A percentile compares a stretch with the other conserved stretches of the same genome.
Conservation (phyloP, 2,113 vertebrate species). For the Ceyx cyanopectus region DNA sequence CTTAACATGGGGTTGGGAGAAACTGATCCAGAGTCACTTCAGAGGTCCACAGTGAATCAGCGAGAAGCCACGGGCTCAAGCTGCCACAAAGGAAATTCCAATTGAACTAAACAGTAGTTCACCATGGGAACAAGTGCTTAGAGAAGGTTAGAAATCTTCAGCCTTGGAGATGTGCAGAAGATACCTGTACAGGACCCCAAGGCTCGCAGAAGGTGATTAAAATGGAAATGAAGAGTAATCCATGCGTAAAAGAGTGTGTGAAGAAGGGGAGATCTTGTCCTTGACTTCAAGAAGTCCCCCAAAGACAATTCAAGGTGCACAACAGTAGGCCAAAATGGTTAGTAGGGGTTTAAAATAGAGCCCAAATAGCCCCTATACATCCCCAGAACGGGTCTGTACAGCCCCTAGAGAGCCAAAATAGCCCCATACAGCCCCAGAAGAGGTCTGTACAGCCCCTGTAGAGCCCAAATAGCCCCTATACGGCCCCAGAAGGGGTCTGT, state of each 20-base stretch:
- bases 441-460: too few species aligned
- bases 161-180: neutral
- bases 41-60: neutral
- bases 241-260: accelerated
- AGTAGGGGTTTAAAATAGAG: neutral
- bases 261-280: neutral
- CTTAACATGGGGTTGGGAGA: neutral
- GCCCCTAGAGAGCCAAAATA: too few species aligned
- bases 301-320: neutral
- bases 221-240: neutral
- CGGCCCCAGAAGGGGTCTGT: too few species aligned
- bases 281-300: neutral
- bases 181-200: neutral
- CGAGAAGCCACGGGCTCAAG: neutral
- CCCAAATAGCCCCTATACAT: too few species aligned
- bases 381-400: too few species aligned
- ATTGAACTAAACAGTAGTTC: neutral
- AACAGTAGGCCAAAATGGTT: neutral
- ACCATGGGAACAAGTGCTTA: neutral
- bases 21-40: neutral
- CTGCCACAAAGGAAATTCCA: neutral
- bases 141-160: neutral
- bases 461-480: too few species aligned
- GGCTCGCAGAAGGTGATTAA: neutral
- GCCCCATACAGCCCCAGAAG: too few species aligned